phyloP scores from a whole-genome alignment of 2,113 vertebrate genomes.

The Prionailurus viverrinus region DNA sequence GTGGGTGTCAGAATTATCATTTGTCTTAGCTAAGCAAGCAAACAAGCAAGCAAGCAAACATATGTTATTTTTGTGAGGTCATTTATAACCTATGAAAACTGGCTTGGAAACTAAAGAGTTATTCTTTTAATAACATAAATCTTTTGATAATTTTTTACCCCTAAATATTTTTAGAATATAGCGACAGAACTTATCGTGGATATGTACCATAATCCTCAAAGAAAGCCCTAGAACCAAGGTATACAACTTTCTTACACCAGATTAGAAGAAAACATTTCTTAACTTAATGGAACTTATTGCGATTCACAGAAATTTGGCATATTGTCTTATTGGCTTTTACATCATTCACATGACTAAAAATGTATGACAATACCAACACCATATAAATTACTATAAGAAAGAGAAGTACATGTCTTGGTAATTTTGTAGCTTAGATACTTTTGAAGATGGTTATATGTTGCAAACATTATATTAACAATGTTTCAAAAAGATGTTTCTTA shows the following conservation, averaged over 20 bases:
- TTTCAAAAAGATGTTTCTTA: neutral
- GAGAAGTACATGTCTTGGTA: neutral
- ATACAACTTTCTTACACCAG: neutral
- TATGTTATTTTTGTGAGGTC: constrained; percentile 80
- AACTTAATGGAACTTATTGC: neutral
- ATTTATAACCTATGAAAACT: constrained; percentile 76
- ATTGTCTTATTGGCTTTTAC: neutral
- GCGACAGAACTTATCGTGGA: neutral
- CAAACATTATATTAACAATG: neutral
- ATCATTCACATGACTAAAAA: neutral
- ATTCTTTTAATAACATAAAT: constrained; percentile 63
- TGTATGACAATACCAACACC: neutral
- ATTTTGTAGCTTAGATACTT: neutral
- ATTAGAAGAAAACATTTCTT: neutral
- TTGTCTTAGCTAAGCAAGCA: constrained; percentile 81
- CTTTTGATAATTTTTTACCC: constrained; percentile 39
- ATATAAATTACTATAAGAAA: neutral
- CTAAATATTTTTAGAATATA: constrained; percentile 38
- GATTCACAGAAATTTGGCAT: neutral
- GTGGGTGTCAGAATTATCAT: constrained; percentile 81
- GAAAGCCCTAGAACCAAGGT: constrained; percentile 20
- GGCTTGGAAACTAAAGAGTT: constrained; percentile 55
- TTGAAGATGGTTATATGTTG: neutral
- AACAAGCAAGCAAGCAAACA: constrained; percentile 75
- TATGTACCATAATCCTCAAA: constrained; percentile 25